Base-by-base conservation (phyloP, 2,113 vertebrate species). In the Rhea americana region DNA sequence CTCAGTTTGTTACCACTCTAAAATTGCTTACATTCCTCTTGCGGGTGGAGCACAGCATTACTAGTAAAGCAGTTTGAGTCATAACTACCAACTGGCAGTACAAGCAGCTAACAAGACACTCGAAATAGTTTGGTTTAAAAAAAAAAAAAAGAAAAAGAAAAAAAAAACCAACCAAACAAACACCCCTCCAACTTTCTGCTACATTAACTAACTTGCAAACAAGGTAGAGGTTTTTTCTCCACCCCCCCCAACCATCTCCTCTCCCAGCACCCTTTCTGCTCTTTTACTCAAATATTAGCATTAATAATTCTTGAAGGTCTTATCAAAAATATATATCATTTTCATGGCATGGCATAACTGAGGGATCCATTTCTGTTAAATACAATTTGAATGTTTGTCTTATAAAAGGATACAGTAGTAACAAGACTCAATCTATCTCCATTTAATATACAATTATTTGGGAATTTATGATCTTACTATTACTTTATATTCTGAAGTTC, bases 1-100 rank as follows among this genome's bases (percentile, higher is more conserved):
- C 28, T 87, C 9, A 6, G 53, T 1, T 74, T 41, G 61, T 91
- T 78, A 14, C 14, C 13, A 5, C 68, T 68, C 79, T 55, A 47
- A 32, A 43, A 59, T 17, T 65, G 85, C 85, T 93, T 10, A 48
- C 82, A 94, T 95, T 94, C 93, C 87, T 93, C 51, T 61, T 28
- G 3, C 43, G 89, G 94, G 94, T 94, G 94, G 96, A 93, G 93
- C 73, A 20, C 84, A 62, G 59, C 63, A 25, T 35, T 63, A 59
- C 77, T 71, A 82, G 32, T 14, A n/a, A 79, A 62, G 78, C 87
- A 87, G 89, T 89, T 70, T 93, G 94, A 95, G 82, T 91, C 95
- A 92, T 2, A 77, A 9, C 79, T 47, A 74, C 92, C 83, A 94
- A 86, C 90, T 77, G 89, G 81, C 77, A 90, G 58, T 1, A 61